These are phyloP conservation scores for Lepidocolaptes lacrymiger DNA, from an alignment of 2,797 vertebrate species.

Conservation along the genomic window DNA sequence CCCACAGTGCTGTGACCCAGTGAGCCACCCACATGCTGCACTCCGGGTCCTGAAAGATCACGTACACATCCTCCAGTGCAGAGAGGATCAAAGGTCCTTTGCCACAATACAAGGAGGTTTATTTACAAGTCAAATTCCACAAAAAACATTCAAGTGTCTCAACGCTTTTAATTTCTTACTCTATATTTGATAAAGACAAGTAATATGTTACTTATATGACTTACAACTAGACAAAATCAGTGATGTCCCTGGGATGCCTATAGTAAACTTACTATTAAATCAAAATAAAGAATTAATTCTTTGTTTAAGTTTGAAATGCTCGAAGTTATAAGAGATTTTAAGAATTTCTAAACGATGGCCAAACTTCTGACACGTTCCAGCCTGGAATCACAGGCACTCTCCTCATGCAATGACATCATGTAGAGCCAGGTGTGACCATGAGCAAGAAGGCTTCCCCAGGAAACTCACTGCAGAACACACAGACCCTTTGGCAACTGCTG, in stretches of 20 bases:
- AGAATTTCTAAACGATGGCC: background rate
- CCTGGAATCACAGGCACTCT: background rate
- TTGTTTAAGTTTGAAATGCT: background rate
- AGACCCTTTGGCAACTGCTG: background rate
- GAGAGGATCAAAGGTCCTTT: background rate
- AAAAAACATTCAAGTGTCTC: background rate
- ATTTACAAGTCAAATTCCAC: background rate
- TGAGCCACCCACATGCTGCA: background rate
- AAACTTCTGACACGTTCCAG: background rate
- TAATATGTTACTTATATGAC: background rate
- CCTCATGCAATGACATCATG: background rate
- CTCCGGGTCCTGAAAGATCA: background rate
- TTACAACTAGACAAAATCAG: background rate
- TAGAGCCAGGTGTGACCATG: background rate
- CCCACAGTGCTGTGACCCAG: rapidly evolving
- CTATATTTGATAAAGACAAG: background rate
- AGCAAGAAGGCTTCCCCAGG: background rate
- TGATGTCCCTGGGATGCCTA: too few species aligned
- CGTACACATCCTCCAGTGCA: rapidly evolving
- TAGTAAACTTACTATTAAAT: background rate
- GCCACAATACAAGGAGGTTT: background rate
- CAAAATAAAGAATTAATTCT: background rate
- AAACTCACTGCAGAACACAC: rapidly evolving
- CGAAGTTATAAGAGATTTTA: background rate
- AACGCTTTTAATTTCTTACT: background rate